A percentile compares a stretch with the other conserved stretches of the same genome.
phyloP scores from a whole-genome alignment of 1,140 invertebrate species.

The Saccostrea cuccullata region DNA sequence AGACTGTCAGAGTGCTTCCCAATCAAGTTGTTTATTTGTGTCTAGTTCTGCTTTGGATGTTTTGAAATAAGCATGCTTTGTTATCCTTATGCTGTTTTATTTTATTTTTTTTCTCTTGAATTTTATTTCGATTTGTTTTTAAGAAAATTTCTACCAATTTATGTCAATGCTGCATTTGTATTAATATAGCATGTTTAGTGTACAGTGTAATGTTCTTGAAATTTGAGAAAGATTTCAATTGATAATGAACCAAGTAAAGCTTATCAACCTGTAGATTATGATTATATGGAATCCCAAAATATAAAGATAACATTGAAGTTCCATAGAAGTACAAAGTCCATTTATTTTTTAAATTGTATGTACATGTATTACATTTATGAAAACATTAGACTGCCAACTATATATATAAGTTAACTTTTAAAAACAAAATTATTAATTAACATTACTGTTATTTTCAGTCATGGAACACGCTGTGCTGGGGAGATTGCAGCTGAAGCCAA shows the following conservation, averaged over 20 bases:
- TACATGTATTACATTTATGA: too few relatives aligned
- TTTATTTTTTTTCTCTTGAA: neutral
- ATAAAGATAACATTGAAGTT: too few relatives aligned
- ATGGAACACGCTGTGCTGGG: constrained; percentile 98
- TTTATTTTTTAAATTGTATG: too few relatives aligned
- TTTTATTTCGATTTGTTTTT: too few relatives aligned
- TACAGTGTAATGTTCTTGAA: neutral
- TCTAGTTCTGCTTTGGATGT: constrained; percentile 1
- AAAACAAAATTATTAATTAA: neutral
- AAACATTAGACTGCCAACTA: too few relatives aligned
- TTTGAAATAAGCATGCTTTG: neutral
- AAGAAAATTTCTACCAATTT: too few relatives aligned
- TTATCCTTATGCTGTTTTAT: neutral
- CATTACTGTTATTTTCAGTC: constrained; percentile 80
- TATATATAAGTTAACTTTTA: neutral
- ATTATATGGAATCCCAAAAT: too few relatives aligned
- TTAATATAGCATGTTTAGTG: neutral
- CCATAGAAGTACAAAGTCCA: too few relatives aligned
- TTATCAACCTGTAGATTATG: too few relatives aligned
- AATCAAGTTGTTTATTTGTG: neutral
- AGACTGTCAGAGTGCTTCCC: neutral
- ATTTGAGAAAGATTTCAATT: too few relatives aligned
- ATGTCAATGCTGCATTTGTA: neutral
- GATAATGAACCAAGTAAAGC: too few relatives aligned
- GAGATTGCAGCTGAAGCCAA: constrained; percentile 98